Evolutionary conservation across 2,113 vertebrate species (phyloP).

Genomic region (Pachypanchax playfairii): DNA sequence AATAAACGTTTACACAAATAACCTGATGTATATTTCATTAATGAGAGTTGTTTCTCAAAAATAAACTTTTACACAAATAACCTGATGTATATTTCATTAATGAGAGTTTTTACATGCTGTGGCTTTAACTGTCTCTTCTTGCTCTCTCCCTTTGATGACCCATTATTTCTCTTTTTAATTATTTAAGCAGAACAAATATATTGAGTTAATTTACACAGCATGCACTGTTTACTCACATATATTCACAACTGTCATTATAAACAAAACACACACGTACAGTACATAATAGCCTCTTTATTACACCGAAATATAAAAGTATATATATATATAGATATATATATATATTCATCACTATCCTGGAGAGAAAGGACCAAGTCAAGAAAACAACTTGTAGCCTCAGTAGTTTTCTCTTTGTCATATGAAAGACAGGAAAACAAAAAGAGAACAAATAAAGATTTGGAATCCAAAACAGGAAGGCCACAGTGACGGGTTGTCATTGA

Average conservation of each 20-base stretch:
- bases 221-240: too few relatives aligned
- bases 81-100: background rate
- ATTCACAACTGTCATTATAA: background rate
- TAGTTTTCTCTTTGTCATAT: conserved; percentile 69
- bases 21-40: too few relatives aligned
- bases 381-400: conserved; percentile 73
- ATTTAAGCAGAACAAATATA: background rate
- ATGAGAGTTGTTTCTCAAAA: too few relatives aligned
- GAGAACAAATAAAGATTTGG: conserved; percentile 44
- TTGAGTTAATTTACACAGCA: too few relatives aligned
- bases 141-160: background rate
- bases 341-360: conserved; percentile 64
- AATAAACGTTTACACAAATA: too few relatives aligned
- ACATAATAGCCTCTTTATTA: conserved; percentile 83
- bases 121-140: conserved; percentile 21
- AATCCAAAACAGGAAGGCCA: conserved; percentile 80
- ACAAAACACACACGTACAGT: conserved; percentile 69
- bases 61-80: too few relatives aligned
- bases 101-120: background rate
- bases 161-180: background rate
- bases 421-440: conserved; percentile 53
- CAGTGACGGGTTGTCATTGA: conserved; percentile 75
- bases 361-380: conserved; percentile 80
- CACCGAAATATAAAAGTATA: conserved; percentile 82
- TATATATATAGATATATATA: conserved; percentile 68